Base-by-base conservation (phyloP, 2,797 vertebrate genomes). In the Myiothlypis coronata region DNA sequence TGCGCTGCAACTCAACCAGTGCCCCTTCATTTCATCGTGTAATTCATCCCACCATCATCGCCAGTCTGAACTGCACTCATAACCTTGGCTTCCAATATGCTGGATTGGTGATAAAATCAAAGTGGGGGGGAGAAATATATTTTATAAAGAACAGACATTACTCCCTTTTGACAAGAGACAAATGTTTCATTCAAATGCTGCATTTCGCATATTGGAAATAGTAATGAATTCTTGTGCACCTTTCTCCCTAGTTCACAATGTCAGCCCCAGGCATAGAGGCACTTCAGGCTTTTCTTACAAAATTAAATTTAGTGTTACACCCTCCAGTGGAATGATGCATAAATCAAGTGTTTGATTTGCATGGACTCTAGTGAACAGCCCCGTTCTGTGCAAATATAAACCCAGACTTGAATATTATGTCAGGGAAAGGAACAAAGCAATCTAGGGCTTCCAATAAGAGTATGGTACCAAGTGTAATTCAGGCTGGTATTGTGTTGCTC, bases 101-200 rank as follows among this genome's bases (percentile, higher is more conserved):
- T 95, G 96, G 96, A 96, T 89, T 95, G 95, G 78, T 56, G 26
- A 94, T 95, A 97, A 96, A 95, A 94, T 90, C 92, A 87, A 93
- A 91, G 91, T 71, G 50, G 74, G 89, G 96, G 96, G 86, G 87
- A 81, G 95, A 93, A 97, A 96, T 97, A 97, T 97, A 93, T 94
- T 96, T 94, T 94, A 92, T 96, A 80, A 95, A 97, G 97, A 97
- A 69, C 69, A 98, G 98, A 99, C 97, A 97, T 98, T 98, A 97
- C 98, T 96, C 97, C 93, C 97, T 98, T 98, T 98, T 99, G 99
- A 99, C 99, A 99, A 97, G 98, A 99, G 99, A 99, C 99, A 99
- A 99, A 99, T 99, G 99, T 99, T 99, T 99, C 99, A 99, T 99
- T 99, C 98, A 99, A 99, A 99, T 99, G 98, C 98, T 98, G 98